Percentiles rank a stretch among this genome's conserved stretches.
phyloP scores from a whole-genome alignment of 2,113 vertebrate species.

The Todiramphus saurophagus region DNA sequence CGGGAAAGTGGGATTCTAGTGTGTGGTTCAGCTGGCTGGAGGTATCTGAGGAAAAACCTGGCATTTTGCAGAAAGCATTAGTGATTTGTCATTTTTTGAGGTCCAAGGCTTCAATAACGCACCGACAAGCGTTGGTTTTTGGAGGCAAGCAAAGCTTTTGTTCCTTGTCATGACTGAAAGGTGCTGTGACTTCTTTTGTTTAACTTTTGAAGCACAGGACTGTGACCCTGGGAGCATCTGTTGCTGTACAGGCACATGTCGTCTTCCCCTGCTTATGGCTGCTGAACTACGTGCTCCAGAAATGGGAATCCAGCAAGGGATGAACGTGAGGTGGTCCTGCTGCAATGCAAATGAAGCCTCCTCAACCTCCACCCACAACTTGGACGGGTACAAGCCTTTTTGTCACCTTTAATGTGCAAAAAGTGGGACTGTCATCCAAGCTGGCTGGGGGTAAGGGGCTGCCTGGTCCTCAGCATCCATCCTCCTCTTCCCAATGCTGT shows the following conservation, averaged over 20 bases:
- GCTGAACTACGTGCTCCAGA: background rate
- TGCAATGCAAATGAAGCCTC: background rate
- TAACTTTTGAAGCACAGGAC: background rate
- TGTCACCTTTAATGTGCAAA: background rate
- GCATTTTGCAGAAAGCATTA: background rate
- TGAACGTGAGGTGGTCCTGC: background rate
- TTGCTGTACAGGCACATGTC: too few relatives aligned
- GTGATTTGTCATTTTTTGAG: background rate
- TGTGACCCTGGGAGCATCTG: background rate
- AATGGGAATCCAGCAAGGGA: background rate
- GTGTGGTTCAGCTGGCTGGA: background rate
- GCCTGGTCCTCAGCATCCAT: background rate
- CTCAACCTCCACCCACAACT: background rate
- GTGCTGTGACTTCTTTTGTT: background rate
- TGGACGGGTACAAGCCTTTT: background rate
- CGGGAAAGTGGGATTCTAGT: background rate
- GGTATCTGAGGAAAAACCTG: background rate
- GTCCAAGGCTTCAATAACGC: too few relatives aligned
- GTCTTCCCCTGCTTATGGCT: background rate
- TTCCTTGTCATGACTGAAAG: background rate
- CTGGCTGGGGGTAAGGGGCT: background rate
- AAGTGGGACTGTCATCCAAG: accelerated
- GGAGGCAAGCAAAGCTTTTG: background rate
- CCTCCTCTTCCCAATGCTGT: background rate
- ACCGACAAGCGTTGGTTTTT: too few relatives aligned